Evolutionary conservation across 2,888 invertebrate genomes (phyloP).

Genomic region (Herminia tarsipennalis): DNA sequence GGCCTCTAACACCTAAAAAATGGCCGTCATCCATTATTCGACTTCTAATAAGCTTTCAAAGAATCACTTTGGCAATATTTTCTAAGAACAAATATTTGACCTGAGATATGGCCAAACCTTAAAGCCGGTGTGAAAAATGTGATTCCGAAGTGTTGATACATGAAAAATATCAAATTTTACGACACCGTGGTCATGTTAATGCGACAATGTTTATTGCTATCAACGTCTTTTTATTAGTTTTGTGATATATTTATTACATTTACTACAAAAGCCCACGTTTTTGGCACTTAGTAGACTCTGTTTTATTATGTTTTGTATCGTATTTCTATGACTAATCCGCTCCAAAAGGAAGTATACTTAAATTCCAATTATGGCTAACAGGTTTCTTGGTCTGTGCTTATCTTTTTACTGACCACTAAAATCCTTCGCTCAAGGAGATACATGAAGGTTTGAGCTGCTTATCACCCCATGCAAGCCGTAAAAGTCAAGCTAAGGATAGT

Average conservation of each 20-base stretch:
- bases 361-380: constrained; percentile 30
- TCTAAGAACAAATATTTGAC: constrained; percentile 42
- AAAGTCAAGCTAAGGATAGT: constrained; percentile 8
- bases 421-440: background rate
- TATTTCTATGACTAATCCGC: constrained; percentile 21
- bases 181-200: constrained; percentile 60
- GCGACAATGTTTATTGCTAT: constrained; percentile 58
- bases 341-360: constrained; percentile 29
- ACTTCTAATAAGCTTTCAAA: constrained; percentile 37
- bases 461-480: background rate
- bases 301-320: constrained; percentile 17
- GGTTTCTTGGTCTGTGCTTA: constrained; percentile 6
- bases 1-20: constrained; percentile 21
- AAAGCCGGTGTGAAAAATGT: constrained; percentile 43
- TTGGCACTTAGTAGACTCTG: constrained; percentile 28
- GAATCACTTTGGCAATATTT: constrained; percentile 34
- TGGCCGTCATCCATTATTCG: constrained; percentile 27
- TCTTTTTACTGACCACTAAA: constrained; percentile 5
- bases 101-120: constrained; percentile 31
- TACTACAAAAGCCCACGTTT: constrained; percentile 31
- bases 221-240: constrained; percentile 52
- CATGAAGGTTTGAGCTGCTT: constrained; percentile 3
- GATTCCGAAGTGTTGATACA: constrained; percentile 37
- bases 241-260: constrained; percentile 50
- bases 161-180: constrained; percentile 65